Evolutionary conservation across 2,113 vertebrate species (phyloP), one percentile per base, ranked within the genome.

Genomic region (Hepsetus odoe): DNA sequence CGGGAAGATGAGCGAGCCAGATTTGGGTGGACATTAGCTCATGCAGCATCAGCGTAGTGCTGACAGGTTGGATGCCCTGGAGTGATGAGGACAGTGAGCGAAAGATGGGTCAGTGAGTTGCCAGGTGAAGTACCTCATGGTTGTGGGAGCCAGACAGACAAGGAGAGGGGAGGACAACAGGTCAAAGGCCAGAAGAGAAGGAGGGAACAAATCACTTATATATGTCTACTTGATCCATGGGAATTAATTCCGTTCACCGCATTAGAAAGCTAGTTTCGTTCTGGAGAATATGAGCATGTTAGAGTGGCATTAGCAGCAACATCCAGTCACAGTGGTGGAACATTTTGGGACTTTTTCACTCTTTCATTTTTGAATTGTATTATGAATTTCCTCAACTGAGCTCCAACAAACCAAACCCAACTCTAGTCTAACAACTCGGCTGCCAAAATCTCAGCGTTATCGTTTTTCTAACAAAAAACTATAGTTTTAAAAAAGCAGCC

Each of bases 41-140:
- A 51, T 51, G 18, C 49, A n/a, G 51, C 6, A 24, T 55, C n/a
- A 55, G 51, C 4, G 8, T 10, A 24, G 20, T 55, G 51, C 51
- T 55, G 51, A 55, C 20, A 55, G 51, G 51, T 55, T 55, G 51
- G 51, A 55, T 55, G 51, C n/a, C 24, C 24, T 55, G 51, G 51
- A 53, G 6, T 22, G 7, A 53, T 53, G 49, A 55, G n/a, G 51
- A 22, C 8, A 55, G 20, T 55, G 73, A 75, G 26, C 32, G 22
- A 35, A 2, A 0, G 55, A 59, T 40, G 28, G 40, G 44, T 74
- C 33, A 8, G 26, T 28, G 22, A 59, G 42, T 64, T 75, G 44
- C 49, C 42, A 12, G 26, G 59, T 24, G n/a, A 55, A 55, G 51
- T 55, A 10, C 51, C 51, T 22, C 9, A 55, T 7, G 11, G n/a